Base-by-base conservation (phyloP, 2,888 invertebrate genomes). In the Drosophila merina region DNA sequence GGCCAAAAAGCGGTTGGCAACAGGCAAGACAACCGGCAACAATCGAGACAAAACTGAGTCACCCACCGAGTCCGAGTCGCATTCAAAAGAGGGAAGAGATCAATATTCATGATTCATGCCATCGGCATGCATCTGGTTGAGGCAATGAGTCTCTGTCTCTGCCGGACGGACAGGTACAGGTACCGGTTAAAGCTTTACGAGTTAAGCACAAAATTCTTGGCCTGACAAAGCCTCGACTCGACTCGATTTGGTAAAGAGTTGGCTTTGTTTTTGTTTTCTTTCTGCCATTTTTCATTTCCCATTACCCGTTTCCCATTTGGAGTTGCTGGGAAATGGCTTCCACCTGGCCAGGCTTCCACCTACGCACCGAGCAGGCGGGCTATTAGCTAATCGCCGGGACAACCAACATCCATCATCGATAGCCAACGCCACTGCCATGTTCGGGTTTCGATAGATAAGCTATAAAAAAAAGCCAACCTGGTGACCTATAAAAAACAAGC, bases 41-140 rank as follows among this genome's bases (percentile, higher is more conserved):
- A 42, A 42, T 30, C 51, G 57, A 25, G 28, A 2, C 30, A 30
- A 4, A 59, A 47, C 64, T 66, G 64, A 66, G 62, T 66, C 64
- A 64, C 62, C 33, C 50, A 52, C 45, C 36, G 20, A 20, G 20
- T 20, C 45, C 45, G 12, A 60, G 14, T 50, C 38, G 36, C 60
- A 52, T 47, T 52, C 30, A 7, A 30, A 44, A 52, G 51, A 66
- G 57, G 50, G 75, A 20, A 20, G 20, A 78, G 83, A 78, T 80
- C 83, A 83, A 83, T 80, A 82, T 75, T 71, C 75, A 77, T 81
- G 81, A 81, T 75, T 81, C 81, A 81, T 83, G 71, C 67, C 68
- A 78, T 56, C 69, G 83, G 83, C 71, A 81, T 78, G 75, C 70
- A 70, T 62, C 60, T 69, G 70, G 69, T 62, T 60, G 20, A 60